These are phyloP conservation scores for Dasypolia templi DNA, from an alignment of 2,888 invertebrate species.

Conservation along the genomic window DNA sequence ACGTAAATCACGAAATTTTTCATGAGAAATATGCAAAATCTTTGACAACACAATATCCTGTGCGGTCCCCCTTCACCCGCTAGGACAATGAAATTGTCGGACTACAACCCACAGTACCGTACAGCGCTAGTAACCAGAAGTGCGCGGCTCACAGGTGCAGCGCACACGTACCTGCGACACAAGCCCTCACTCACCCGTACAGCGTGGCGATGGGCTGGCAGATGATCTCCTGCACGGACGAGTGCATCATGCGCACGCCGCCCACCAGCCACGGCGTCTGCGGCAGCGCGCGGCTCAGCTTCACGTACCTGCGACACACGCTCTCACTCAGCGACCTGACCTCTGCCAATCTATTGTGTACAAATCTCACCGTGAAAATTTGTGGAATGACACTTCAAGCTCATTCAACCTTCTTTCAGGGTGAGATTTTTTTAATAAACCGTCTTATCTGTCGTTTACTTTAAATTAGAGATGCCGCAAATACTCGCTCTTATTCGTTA, in stretches of 20 bases:
- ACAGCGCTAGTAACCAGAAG: no score
- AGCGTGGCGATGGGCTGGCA: slow-evolving; percentile 91
- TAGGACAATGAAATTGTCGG: neutral
- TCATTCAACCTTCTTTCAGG: no score
- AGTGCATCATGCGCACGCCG: slow-evolving; percentile 94
- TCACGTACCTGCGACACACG: slow-evolving; percentile 93
- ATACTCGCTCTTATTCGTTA: no score
- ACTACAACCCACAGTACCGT: no score
- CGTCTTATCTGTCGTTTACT: no score
- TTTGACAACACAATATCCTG: neutral
- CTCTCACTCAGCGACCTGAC: neutral
- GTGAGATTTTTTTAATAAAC: no score
- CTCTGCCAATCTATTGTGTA: no score
- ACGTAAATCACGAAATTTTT: neutral
- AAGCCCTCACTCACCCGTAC: slow-evolving; percentile 87
- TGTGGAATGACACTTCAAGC: no score
- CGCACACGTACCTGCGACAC: neutral
- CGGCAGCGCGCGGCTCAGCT: slow-evolving; percentile 95
- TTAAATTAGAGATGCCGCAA: no score
- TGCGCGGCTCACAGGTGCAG: no score
- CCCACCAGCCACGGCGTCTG: slow-evolving; percentile 98
- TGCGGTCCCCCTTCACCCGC: neutral
- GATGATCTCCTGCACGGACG: slow-evolving; percentile 98
- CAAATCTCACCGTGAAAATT: no score
- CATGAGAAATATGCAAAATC: neutral